Evolutionary conservation across 2,888 invertebrate genomes (phyloP), one percentile per base, ranked within the genome.

Genomic region (Spodoptera picta): DNA sequence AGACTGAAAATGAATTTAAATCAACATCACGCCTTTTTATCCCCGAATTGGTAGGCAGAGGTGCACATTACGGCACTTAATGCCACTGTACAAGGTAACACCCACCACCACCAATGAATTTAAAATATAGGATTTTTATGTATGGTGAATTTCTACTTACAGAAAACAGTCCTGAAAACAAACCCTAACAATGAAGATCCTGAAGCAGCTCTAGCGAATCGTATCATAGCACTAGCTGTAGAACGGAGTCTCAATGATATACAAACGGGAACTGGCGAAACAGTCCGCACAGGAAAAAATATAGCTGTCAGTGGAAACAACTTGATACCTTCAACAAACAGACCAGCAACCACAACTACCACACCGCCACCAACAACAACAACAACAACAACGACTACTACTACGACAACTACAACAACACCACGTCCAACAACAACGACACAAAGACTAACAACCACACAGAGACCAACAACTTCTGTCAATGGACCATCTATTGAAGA

Each of bases 181-280:
- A 90, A 92, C 67, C 82, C 86, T 24, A 84, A 85, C 54, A 85
- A 80, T n/a, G 89, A 90, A 65, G 94, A 94, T 62, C 91, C 94
- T 19, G 95, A 95, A 81, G 88, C 90, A 55, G 88, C 92, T 19
- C 88, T 95, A 65, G 95, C 95, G 27, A 95, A 95, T 73, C 89
- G 95, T 58, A 95, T 95, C 47, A 95, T 95, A 73, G 95, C 95
- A 51, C 84, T 95, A 27, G 95, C 95, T 45, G 93, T 95, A 19
- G 95, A 95, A 80, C 92, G 83, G 79, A 95, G 95, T 76, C 87
- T 95, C 53, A 93, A 86, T 77, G 94, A 92, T 79, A 92, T 94
- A 75, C 89, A 93, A 76, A 83, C 88, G 14, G 90, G 88, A 49
- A 81, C 81, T 61, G 70, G 83, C 43, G 84, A 84, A 49, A 79